Base-by-base conservation (phyloP, 2,797 vertebrate genomes). In the Pseudochromis fuscus region DNA sequence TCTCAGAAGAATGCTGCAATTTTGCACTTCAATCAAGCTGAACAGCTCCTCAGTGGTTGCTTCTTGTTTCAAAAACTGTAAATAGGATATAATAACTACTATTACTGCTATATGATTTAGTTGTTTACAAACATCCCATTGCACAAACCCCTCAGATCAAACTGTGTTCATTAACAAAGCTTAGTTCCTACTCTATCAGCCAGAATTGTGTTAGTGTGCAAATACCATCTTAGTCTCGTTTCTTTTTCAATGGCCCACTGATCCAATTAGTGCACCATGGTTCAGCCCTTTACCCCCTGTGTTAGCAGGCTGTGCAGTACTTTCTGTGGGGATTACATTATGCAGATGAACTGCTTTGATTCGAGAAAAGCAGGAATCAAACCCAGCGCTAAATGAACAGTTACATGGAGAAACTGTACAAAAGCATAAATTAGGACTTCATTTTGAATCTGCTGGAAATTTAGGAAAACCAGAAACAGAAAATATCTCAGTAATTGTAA, bases 151-250 rank as follows among this genome's bases (percentile, higher is more conserved):
- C 15, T 50, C 25, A 27, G 38, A 61, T 84, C 45, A 77, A 65
- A 31, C 44, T 66, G 70, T 37, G 46, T 56, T 77, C 65, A 77
- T 38, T 83, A 61, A 63, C 45, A 60, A 63, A 77, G 56, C 50
- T 11, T 27, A 60, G 61, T 62, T 84, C 56, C 63, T 40, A 61
- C 4, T 16, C 56, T 66, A 75, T 76, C 37, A 48, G 74, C 55
- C 56, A 49, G 59, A 93, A 90, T 78, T 90, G 86, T 91, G 92
- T 93, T 90, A 94, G 87, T 91, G 89, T 94, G 92, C 81, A 93
- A 94, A 95, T 94, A 89, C 90, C 90, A 30, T 84, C 90, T 94
- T 94, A 89, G 86, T 91, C 91, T 89, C 79, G 78, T 93, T 95
- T 92, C 89, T 87, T 75, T 86, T 78, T 87, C 87, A 91, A 84